phyloP scores from a whole-genome alignment of 2,888 invertebrate genomes.

The Ectemnius continuus region DNA sequence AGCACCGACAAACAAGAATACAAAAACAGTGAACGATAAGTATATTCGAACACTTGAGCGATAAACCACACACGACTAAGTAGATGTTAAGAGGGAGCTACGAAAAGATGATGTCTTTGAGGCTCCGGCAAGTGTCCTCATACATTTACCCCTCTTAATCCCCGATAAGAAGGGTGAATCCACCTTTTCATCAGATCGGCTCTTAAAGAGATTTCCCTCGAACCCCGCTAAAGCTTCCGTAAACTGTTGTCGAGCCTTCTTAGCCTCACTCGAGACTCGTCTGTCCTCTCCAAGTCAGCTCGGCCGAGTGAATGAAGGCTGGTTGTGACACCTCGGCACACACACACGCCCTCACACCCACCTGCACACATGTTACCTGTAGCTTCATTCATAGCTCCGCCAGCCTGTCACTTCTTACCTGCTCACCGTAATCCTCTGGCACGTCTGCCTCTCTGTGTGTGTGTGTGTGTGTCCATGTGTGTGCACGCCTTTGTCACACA shows the following conservation, averaged over 20 bases:
- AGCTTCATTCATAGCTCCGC: conserved; percentile 53
- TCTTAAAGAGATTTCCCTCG: conserved; percentile 23
- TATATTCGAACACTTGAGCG: no score
- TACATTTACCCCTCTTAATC: not conserved
- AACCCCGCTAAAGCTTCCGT: conserved; percentile 14
- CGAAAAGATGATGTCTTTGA: not conserved
- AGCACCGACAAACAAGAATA: no score
- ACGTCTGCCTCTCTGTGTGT: no score
- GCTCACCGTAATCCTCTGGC: conserved; percentile 39
- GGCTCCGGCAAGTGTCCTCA: not conserved
- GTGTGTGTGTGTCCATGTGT: not conserved
- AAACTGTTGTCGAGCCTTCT: conserved; percentile 22
- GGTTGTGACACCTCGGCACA: conserved; percentile 7
- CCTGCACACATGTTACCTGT: not conserved
- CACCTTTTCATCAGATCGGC: not conserved
- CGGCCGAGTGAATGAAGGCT: conserved; percentile 31
- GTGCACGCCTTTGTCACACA: no score
- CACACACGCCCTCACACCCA: not conserved
- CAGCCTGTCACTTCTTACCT: conserved; percentile 49
- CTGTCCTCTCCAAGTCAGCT: conserved; percentile 21
- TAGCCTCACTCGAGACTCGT: not conserved
- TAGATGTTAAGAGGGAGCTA: no score
- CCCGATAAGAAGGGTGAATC: not conserved
- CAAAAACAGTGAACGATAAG: no score
- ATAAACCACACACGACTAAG: no score